Evolutionary conservation across 2,888 invertebrate genomes (phyloP).

Genomic region (Theretra japonica): DNA sequence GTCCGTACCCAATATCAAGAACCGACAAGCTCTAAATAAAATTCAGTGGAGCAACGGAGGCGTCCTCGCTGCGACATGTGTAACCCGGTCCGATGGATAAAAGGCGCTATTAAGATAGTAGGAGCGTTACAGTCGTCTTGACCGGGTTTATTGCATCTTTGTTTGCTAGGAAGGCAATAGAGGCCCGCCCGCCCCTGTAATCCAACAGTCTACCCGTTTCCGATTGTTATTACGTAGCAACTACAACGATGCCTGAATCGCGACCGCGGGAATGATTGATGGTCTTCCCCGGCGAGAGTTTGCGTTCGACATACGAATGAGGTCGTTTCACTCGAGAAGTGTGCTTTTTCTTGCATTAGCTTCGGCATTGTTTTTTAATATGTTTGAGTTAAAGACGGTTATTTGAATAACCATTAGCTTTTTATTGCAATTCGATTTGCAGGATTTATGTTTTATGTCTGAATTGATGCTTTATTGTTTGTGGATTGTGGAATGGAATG

Average conservation of each 20-base stretch:
- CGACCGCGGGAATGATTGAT: slow-evolving; percentile 48
- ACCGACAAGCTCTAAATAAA: slow-evolving; percentile 48
- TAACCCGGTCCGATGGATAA: slow-evolving; percentile 64
- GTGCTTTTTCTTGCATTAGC: slow-evolving; percentile 16
- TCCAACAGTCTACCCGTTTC: slow-evolving; percentile 65
- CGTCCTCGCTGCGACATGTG: slow-evolving; percentile 64
- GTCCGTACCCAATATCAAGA: slow-evolving; percentile 30
- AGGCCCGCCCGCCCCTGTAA: slow-evolving; percentile 59
- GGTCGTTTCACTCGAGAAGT: slow-evolving; percentile 30
- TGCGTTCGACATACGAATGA: slow-evolving; percentile 31
- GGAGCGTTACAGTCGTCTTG: slow-evolving; percentile 61
- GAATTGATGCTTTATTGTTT: neutral
- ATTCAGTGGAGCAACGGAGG: slow-evolving; percentile 51
- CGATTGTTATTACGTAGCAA: slow-evolving; percentile 74
- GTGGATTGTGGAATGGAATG: neutral
- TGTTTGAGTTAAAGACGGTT: neutral
- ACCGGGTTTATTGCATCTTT: slow-evolving; percentile 71
- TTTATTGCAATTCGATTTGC: slow-evolving; percentile 18
- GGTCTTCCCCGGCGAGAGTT: slow-evolving; percentile 37
- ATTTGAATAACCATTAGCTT: slow-evolving; percentile 7
- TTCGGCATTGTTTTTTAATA: slow-evolving; percentile 22
- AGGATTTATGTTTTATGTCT: neutral
- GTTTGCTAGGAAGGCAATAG: slow-evolving; percentile 69
- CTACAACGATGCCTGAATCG: slow-evolving; percentile 45
- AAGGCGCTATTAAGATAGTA: slow-evolving; percentile 64